Evolutionary conservation across 1,140 invertebrate species (phyloP).

Genomic region (Drosophila grimshawi): DNA sequence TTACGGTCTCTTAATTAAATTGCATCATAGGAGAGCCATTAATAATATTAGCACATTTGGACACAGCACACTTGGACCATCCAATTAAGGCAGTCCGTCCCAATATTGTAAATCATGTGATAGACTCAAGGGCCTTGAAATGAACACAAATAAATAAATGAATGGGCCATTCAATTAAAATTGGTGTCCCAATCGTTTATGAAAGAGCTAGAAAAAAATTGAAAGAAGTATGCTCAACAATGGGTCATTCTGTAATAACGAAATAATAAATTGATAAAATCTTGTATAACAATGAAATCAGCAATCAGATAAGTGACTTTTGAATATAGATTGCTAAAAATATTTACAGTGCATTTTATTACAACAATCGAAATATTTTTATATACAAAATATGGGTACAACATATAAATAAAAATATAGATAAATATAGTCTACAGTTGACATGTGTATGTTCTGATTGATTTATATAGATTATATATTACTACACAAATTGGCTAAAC

Average conservation of each 20-base stretch:
- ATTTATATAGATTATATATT: constrained; percentile 9
- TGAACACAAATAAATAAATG: not conserved
- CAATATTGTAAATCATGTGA: not conserved
- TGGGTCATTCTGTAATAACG: not conserved
- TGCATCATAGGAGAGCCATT: not conserved
- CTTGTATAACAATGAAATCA: too few species aligned
- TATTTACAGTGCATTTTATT: constrained; percentile 52
- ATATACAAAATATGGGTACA: constrained; percentile 61
- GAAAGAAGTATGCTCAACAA: not conserved
- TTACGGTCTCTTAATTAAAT: not conserved
- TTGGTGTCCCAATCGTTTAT: not conserved
- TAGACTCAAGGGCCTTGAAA: not conserved
- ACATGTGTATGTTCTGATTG: constrained; percentile 10
- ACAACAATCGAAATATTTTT: constrained; percentile 51
- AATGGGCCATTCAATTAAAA: not conserved
- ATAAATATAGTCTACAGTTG: constrained; percentile 65
- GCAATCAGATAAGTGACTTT: too few species aligned
- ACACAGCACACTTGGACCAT: not conserved
- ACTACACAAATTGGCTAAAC: constrained; percentile 33
- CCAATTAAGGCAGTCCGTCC: too few species aligned
- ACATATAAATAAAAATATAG: constrained; percentile 66
- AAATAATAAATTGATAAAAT: too few species aligned
- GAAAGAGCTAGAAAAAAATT: not conserved
- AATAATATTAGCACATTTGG: not conserved
- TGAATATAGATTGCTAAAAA: constrained; percentile 8